Evolutionary conservation across 2,888 invertebrate species (phyloP).

Genomic region (Vanessa cardui): DNA sequence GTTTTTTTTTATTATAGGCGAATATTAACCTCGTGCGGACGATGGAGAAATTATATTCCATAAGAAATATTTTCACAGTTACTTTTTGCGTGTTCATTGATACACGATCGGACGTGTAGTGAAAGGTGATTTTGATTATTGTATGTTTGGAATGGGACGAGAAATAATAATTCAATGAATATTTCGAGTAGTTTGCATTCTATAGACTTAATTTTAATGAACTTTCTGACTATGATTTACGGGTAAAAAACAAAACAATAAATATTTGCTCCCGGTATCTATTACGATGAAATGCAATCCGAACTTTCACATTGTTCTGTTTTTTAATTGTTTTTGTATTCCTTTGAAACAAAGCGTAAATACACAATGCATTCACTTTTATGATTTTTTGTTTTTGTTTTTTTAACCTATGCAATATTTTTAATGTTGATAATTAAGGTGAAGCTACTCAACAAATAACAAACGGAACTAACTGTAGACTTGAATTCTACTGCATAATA

Average conservation of each 20-base stretch:
- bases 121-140: conserved; percentile 45
- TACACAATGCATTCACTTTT: not conserved
- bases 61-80: conserved; percentile 48
- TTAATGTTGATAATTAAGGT: not conserved
- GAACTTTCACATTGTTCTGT: not conserved
- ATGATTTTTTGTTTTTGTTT: not conserved
- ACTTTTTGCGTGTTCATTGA: conserved; percentile 58
- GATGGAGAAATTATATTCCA: conserved; percentile 45
- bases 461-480: conserved; percentile 14
- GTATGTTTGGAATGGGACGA: conserved; percentile 37
- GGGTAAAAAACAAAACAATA: not conserved
- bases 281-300: not conserved
- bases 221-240: not conserved
- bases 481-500: conserved; percentile 18
- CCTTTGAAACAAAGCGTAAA: not conserved
- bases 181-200: not conserved
- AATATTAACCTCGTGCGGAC: conserved; percentile 29
- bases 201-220: not conserved
- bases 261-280: not conserved
- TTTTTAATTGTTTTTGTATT: not conserved
- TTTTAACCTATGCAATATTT: not conserved
- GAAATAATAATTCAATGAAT: conserved; percentile 18
- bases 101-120: conserved; percentile 44
- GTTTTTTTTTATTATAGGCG: no score
- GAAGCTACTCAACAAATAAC: conserved; percentile 5